Conservation (phyloP, 2,797 vertebrate species). For the Dicrostonyx torquatus region DNA sequence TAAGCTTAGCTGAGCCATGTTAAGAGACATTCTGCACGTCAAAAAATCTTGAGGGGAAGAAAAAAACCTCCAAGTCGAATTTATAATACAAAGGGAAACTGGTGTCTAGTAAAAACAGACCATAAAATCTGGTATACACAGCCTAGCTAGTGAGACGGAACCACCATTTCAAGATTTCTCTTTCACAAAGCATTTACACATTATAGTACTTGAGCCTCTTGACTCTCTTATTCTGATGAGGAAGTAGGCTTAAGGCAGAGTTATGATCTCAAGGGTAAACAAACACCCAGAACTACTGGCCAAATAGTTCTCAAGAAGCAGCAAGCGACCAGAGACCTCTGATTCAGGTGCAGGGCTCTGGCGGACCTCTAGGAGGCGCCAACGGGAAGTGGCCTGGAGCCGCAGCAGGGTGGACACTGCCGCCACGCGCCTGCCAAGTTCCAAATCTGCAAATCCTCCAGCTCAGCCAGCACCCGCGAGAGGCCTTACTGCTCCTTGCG, state of each 20-base stretch:
- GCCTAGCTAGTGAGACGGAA: not conserved
- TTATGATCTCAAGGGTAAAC: not conserved
- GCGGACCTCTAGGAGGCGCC: conserved; percentile 33
- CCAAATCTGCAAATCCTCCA: not conserved
- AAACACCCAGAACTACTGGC: not conserved
- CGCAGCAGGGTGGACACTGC: not conserved
- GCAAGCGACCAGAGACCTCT: not conserved
- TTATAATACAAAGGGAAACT: not conserved
- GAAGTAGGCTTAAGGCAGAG: not conserved
- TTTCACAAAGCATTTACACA: conserved; percentile 9
- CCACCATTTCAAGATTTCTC: not conserved
- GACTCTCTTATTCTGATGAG: not conserved
- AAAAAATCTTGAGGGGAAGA: not conserved
- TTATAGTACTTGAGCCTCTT: not conserved
- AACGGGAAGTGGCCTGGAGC: not conserved
- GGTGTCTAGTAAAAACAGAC: not conserved
- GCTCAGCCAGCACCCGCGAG: not conserved
- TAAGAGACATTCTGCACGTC: not conserved
- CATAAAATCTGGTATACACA: not conserved
- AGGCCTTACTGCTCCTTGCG: not conserved
- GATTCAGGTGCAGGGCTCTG: not conserved
- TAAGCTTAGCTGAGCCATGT: not conserved
- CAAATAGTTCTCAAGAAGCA: not conserved
- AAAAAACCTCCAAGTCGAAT: not conserved
- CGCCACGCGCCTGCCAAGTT: not conserved